Base-by-base conservation (phyloP, 2,113 vertebrate genomes). In the Sinosuthora webbiana region DNA sequence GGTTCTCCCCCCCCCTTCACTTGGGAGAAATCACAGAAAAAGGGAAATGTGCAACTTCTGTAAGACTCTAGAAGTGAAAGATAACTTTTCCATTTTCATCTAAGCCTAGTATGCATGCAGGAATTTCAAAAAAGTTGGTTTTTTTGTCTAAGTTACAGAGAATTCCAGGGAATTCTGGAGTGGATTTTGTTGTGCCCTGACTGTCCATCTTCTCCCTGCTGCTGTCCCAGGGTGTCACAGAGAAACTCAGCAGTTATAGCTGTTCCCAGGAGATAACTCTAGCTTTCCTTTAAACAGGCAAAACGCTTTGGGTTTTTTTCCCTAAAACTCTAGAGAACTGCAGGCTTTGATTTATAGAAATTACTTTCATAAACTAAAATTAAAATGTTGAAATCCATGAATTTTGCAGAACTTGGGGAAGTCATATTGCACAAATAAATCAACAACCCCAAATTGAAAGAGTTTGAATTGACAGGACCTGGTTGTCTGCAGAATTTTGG, bases 31-130 rank as follows among this genome's bases (percentile, higher is more conserved):
- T 88, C 77, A 41, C 67, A 94, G 87, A 62, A 92, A 69, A 83
- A 79, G 37, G 47, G 41, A 65, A 44, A 73, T 83, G 53, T 91
- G 39, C 55, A 49, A 59, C 83, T 91, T 35, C 3, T 83, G 17
- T 45, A 28, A 22, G 44, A 83, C 10, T 69, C 68, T 64, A 25
- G 63, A 55, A 96, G 63, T 3, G 6, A 30, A 7, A 44, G 41
- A 15, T 33, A 13, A 78, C 95, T 94, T 97, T 70, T 91, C 77
- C 28, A 2, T 94, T 97, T 95, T 83, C 30, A 62, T 83, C 35
- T 75, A 31, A 81, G 22, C 23, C 18, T 44, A 17, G 9, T 15
- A 18, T 22, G 14, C 6, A 9, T 13, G 11, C 17, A 22, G 30
- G n/a, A 37, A 53, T 71, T 89, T 62, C 15, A 68, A 35, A 69